Percentiles rank a stretch among this genome's conserved stretches.
Conservation (phyloP, 2,113 vertebrate genomes). For the Cyprinus carpio region DNA sequence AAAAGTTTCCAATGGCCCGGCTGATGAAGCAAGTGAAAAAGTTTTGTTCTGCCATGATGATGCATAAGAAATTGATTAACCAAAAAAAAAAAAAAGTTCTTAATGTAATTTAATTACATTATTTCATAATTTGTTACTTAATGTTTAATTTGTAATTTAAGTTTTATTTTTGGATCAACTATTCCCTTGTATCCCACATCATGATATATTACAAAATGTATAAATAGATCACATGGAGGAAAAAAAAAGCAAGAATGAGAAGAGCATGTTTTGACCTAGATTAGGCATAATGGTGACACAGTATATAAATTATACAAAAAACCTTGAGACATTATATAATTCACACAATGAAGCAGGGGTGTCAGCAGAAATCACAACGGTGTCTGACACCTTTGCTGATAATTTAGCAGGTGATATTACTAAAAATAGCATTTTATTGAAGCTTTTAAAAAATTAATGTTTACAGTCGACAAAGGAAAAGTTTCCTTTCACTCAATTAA, state of each 20-base stretch:
- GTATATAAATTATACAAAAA: background rate
- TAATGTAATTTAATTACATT: too few species aligned
- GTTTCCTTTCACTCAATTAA: background rate
- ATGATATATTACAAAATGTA: background rate
- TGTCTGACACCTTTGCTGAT: slow-evolving; percentile 45
- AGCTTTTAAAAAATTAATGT: background rate
- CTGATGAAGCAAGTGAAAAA: background rate
- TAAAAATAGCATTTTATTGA: slow-evolving; percentile 43
- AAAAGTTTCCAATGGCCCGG: background rate
- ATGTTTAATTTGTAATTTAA: too few species aligned
- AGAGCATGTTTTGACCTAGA: background rate
- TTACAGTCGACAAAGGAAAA: background rate
- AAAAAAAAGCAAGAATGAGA: background rate
- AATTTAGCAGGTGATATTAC: slow-evolving; percentile 49
- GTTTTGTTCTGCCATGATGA: background rate
- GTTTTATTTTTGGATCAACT: background rate
- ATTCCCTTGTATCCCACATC: background rate
- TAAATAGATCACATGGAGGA: background rate
- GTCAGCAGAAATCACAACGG: slow-evolving; percentile 54
- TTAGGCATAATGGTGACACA: background rate
- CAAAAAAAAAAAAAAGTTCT: too few species aligned
- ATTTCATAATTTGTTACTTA: too few species aligned
- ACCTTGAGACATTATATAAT: slow-evolving; percentile 13
- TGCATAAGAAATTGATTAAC: background rate
- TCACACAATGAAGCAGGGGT: slow-evolving; percentile 34